A percentile compares a stretch with the other conserved stretches of the same genome.
phyloP scores from a whole-genome alignment of 2,888 invertebrate genomes.

The Drosophila helvetica region DNA sequence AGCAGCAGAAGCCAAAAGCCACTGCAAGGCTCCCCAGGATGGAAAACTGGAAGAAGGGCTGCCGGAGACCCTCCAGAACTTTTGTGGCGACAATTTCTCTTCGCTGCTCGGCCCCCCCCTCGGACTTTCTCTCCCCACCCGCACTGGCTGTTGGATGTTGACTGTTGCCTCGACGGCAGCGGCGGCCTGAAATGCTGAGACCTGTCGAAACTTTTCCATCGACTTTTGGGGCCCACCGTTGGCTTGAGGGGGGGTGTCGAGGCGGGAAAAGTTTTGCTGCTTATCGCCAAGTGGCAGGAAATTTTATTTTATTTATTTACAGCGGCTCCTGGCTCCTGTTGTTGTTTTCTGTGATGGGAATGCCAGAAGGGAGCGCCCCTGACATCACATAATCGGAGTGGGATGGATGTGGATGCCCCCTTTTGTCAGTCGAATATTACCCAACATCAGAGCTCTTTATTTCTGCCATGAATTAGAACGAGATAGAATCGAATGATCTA shows the following conservation, averaged over 20 bases:
- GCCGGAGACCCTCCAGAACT: constrained; percentile 17
- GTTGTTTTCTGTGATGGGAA: no score
- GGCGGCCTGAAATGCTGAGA: constrained; percentile 67
- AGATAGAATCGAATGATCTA: not conserved
- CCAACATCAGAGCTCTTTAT: not conserved
- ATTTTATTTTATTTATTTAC: constrained; percentile 37
- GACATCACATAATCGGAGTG: not conserved
- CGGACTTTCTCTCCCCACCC: not conserved
- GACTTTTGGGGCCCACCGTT: constrained; percentile 41
- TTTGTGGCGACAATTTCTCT: constrained; percentile 40
- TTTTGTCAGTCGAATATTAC: no score
- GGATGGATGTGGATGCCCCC: no score
- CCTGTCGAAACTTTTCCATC: constrained; percentile 71
- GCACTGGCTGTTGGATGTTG: not conserved
- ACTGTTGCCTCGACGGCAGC: not conserved
- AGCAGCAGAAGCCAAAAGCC: constrained; percentile 10
- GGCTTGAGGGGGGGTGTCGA: constrained; percentile 18
- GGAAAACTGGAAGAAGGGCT: not conserved
- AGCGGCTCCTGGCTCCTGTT: not conserved
- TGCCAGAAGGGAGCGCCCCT: no score
- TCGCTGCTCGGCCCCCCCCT: not conserved
- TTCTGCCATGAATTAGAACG: constrained; percentile 5
- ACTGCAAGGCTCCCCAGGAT: not conserved
- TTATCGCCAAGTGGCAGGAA: constrained; percentile 39
- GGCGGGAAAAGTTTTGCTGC: constrained; percentile 30